Evolutionary conservation across 2,888 invertebrate genomes (phyloP).

Genomic region (Eulithis testata): DNA sequence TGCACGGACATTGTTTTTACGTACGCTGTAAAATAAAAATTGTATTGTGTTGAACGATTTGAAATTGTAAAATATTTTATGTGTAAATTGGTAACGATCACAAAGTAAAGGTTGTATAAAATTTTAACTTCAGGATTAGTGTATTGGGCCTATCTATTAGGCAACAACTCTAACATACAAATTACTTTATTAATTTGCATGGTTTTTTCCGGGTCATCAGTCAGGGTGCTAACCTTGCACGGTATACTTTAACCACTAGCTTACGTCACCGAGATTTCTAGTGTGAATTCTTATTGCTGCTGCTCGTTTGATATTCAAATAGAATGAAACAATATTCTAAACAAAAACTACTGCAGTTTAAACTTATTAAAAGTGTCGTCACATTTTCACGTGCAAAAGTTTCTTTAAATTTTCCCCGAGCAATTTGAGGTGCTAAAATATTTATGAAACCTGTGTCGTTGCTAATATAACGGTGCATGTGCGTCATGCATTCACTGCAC

Average conservation of each 20-base stretch:
- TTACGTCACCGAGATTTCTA: too few relatives aligned
- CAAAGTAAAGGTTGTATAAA: background rate
- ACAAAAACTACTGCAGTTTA: background rate
- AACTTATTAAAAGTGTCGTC: background rate
- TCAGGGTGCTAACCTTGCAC: too few relatives aligned
- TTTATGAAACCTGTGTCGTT: constrained; percentile 20
- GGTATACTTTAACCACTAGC: too few relatives aligned
- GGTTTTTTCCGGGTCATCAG: too few relatives aligned
- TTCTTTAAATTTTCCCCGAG: constrained; percentile 5
- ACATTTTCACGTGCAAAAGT: background rate
- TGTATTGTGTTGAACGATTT: constrained; percentile 6
- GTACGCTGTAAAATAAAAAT: constrained; percentile 27
- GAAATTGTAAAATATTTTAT: constrained; percentile 14
- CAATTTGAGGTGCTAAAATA: constrained; percentile 18
- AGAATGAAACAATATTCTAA: background rate
- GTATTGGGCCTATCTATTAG: too few relatives aligned
- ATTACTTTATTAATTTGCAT: too few relatives aligned
- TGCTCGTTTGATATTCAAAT: background rate
- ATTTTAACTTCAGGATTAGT: too few relatives aligned
- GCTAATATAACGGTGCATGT: constrained; percentile 48
- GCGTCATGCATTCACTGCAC: constrained; percentile 53
- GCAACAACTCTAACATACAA: too few relatives aligned
- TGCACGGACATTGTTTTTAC: constrained; percentile 24
- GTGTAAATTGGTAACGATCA: background rate
- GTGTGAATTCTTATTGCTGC: background rate